phyloP scores from a whole-genome alignment of 1,140 invertebrate species.

The Yoshiicerus persimilis region DNA sequence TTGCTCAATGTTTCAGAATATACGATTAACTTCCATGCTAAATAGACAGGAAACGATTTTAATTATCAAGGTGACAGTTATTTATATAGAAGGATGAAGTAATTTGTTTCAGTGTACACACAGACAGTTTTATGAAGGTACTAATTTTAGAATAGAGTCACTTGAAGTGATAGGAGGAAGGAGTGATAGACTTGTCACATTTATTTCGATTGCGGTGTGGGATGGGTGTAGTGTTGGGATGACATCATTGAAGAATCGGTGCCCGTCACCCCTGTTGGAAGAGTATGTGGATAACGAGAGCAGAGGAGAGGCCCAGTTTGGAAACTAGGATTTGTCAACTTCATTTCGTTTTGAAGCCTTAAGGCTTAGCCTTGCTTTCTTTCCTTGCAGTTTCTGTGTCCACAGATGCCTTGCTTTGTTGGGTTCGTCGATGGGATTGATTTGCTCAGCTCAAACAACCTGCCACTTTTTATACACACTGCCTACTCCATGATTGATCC shows the following conservation, averaged over 20 bases:
- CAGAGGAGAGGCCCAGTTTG: background rate
- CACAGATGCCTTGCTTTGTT: background rate
- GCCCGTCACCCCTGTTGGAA: background rate
- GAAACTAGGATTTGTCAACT: background rate
- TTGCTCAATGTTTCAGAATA: too few species aligned
- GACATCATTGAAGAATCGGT: background rate
- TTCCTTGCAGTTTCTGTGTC: background rate
- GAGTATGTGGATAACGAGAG: background rate
- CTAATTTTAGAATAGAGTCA: too few species aligned
- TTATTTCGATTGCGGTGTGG: too few species aligned
- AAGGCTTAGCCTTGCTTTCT: background rate
- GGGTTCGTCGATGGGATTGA: background rate
- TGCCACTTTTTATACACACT: background rate
- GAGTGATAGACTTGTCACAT: too few species aligned
- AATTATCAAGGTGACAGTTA: too few species aligned
- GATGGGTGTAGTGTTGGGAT: too few species aligned
- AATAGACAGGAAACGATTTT: too few species aligned
- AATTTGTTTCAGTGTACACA: too few species aligned
- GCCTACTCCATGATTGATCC: background rate
- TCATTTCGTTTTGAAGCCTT: background rate
- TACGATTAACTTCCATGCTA: too few species aligned
- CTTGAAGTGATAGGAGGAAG: too few species aligned
- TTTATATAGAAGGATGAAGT: too few species aligned
- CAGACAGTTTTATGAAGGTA: too few species aligned
- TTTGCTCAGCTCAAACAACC: background rate